These are phyloP conservation scores for Typhlichthys eigenmanni DNA, from an alignment of 2,797 vertebrate genomes.

Conservation along the genomic window DNA sequence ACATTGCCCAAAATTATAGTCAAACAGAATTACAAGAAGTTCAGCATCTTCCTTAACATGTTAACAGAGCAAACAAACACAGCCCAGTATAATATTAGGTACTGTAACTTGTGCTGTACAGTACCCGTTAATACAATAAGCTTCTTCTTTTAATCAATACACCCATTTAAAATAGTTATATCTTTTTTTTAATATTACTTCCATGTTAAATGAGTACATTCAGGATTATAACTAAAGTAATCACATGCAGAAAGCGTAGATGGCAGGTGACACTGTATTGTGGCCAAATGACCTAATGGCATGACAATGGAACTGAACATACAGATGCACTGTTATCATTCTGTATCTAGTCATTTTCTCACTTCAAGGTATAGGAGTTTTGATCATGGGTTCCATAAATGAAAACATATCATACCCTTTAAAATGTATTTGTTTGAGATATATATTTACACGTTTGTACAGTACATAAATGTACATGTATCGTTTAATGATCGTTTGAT, in stretches of 20 bases:
- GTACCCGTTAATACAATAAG: conserved; percentile 84
- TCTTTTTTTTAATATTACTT: conserved; percentile 68
- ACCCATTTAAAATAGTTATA: conserved; percentile 79
- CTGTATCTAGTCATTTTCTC: conserved; percentile 45
- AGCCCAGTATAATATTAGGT: conserved; percentile 80
- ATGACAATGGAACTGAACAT: conserved; percentile 54
- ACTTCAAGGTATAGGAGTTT: conserved; percentile 40
- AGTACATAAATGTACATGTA: conserved; percentile 37
- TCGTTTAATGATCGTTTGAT: conserved; percentile 40
- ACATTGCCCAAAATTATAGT: conserved; percentile 71
- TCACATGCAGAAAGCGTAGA: conserved; percentile 92
- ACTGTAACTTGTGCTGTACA: conserved; percentile 65
- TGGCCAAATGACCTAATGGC: conserved; percentile 60
- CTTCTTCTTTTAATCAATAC: conserved; percentile 74
- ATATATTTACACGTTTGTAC: conserved; percentile 50
- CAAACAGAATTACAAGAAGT: conserved; percentile 69
- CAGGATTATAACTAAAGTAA: conserved; percentile 85
- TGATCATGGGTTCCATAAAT: conserved; percentile 47
- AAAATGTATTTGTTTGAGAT: conserved; percentile 41
- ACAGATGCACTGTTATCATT: conserved; percentile 57
- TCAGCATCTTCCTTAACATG: conserved; percentile 82
- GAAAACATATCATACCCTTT: conserved; percentile 39
- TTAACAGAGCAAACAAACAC: conserved; percentile 75
- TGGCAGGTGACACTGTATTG: conserved; percentile 74
- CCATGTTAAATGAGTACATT: conserved; percentile 87